Evolutionary conservation across 2,113 vertebrate genomes (phyloP), one percentile per base, ranked within the genome.

Genomic region (Sylvia atricapilla): DNA sequence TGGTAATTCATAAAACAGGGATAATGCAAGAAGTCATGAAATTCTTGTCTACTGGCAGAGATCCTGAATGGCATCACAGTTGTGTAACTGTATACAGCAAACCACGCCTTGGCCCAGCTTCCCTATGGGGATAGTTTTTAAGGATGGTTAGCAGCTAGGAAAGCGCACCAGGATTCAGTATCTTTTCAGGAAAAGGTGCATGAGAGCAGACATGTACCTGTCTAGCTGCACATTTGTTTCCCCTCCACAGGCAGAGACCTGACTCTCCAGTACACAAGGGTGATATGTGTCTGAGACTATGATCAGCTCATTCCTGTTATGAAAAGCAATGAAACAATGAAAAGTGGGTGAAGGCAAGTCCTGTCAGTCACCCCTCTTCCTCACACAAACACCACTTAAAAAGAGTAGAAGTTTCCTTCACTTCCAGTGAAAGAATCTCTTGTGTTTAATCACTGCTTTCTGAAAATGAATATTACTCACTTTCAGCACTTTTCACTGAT

Each of bases 31-130:
- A 63, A 86, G 55, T 43, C 50, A 67, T 67, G n/a, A 52, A 83
- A 81, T 90, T 68, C 72, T 52, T 95, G 22, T 23, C 28, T 77
- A 81, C 88, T 96, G 92, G 90, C 76, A 81, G 39, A 84, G 27
- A 37, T 17, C 20, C 8, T 5, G 4, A 16, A 59, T 56, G 77
- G 18, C 56, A 77, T 89, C 76, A 27, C 9, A n/a, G 41, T 74
- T 56, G 59, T 0, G 0, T 89, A 69, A 93, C 55, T 39, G 75
- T 19, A 43, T 16, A 83, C 1, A 0, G 35, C 15, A 76, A 87
- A 39, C 70, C 63, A 84, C 16, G 0, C 70, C 75, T 74, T 25
- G 43, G 49, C 43, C 37, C 55, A 44, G 27, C 49, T 93, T 70
- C 63, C 46, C 16, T 25, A 0, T 7, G 7, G 64, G 28, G 30